Conservation (phyloP, 2,797 vertebrate species). For the Phoebastria nigripes region DNA sequence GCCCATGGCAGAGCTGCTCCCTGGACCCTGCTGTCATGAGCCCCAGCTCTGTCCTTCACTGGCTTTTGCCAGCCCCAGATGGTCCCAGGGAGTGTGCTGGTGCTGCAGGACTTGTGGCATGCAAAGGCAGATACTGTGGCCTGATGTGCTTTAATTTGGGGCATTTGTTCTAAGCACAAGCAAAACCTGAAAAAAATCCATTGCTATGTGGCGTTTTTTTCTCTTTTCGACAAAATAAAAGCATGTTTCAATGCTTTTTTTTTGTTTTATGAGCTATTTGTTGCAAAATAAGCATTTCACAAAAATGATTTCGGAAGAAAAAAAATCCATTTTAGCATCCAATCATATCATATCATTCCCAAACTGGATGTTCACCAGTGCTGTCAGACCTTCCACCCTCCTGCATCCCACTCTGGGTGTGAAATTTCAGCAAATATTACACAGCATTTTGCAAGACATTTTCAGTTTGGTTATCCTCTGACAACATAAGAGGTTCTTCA, state of each 20-base stretch:
- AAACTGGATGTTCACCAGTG: neutral
- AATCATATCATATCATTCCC: neutral
- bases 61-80: neutral
- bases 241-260: neutral
- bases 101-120: neutral
- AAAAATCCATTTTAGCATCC: neutral
- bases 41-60: neutral
- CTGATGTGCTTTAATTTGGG: neutral
- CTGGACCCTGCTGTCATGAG: neutral
- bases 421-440: neutral
- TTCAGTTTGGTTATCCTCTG: neutral
- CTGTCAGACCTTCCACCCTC: neutral
- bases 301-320: neutral
- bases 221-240: neutral
- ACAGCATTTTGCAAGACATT: neutral
- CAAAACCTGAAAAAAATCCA: neutral
- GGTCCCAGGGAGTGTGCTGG: neutral
- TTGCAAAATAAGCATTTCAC: neutral
- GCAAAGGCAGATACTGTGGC: no score
- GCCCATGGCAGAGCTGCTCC: neutral
- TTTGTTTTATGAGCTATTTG: neutral
- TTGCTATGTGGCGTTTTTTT: fast-evolving
- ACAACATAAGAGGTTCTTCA: fast-evolving
- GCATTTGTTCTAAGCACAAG: neutral
- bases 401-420: neutral